Conservation (phyloP, 2,797 vertebrate genomes). For the Geotrypetes seraphini region DNA sequence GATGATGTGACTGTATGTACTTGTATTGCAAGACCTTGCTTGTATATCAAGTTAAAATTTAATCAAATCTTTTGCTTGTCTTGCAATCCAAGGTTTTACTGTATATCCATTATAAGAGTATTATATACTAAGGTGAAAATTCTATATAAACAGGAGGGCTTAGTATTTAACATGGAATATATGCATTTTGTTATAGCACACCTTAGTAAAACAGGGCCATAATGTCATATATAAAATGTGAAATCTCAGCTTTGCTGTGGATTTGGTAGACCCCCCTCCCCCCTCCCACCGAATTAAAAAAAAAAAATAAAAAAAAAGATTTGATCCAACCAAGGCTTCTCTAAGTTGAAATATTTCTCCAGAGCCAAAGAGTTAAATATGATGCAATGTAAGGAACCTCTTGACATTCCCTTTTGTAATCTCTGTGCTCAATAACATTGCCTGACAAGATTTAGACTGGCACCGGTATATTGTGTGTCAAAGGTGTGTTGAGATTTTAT, state of each 20-base stretch:
- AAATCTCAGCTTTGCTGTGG: not conserved
- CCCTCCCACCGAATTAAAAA: no score
- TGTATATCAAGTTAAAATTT: no score
- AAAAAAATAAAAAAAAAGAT: no score
- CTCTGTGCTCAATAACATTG: slow-evolving; percentile 33
- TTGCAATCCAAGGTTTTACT: no score
- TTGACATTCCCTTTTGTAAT: slow-evolving; percentile 22
- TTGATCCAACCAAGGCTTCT: not conserved
- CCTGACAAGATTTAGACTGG: slow-evolving; percentile 29
- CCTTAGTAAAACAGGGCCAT: not conserved
- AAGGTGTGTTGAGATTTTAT: slow-evolving; percentile 35
- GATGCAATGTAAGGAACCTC: slow-evolving; percentile 3
- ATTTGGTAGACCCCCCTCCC: not conserved
- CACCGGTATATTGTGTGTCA: slow-evolving; percentile 45
- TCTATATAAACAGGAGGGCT: no score
- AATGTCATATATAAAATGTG: not conserved
- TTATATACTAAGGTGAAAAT: no score
- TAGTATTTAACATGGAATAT: no score
- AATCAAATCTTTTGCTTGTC: no score
- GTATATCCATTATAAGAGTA: no score
- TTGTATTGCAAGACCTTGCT: no score
- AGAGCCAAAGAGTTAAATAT: slow-evolving; percentile 20
- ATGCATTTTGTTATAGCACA: no score
- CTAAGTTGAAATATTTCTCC: not conserved
- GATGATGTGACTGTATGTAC: no score